phyloP scores from a whole-genome alignment of 2,797 vertebrate species.

The Heteromormyrus szaboi region DNA sequence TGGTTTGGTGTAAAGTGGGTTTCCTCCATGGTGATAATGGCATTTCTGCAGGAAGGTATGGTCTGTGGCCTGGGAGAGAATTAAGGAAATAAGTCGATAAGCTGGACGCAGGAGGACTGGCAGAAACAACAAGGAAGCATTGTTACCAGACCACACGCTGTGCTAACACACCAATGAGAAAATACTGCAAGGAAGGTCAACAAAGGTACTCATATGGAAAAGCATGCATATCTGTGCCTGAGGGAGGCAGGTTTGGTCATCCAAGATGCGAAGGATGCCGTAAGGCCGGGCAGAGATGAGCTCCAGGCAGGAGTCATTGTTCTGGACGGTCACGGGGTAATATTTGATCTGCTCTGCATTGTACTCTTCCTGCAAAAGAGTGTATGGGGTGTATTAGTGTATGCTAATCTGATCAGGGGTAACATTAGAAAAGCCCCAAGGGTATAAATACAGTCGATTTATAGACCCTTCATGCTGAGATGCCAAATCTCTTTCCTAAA shows the following conservation, averaged over 20 bases:
- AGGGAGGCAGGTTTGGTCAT: slow-evolving; percentile 78
- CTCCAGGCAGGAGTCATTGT: slow-evolving; percentile 68
- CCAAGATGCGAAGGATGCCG: slow-evolving; percentile 77
- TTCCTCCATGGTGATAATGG: slow-evolving; percentile 81
- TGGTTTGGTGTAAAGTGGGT: slow-evolving; percentile 75
- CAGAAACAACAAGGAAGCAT: background rate
- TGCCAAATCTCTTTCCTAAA: background rate
- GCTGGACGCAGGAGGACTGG: background rate
- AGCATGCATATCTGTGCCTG: slow-evolving; percentile 59
- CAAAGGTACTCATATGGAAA: background rate
- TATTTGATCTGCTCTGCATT: slow-evolving; percentile 70
- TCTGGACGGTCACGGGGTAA: slow-evolving; percentile 60
- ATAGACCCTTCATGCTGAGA: background rate
- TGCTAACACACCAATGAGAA: background rate
- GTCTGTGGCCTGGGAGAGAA: slow-evolving; percentile 74
- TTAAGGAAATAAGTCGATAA: background rate
- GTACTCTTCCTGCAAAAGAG: slow-evolving; percentile 72
- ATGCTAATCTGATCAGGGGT: background rate
- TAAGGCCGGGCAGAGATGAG: slow-evolving; percentile 74
- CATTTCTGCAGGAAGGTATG: slow-evolving; percentile 94
- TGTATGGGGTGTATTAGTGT: background rate
- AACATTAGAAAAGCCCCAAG: background rate
- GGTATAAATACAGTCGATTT: background rate
- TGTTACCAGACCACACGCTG: background rate
- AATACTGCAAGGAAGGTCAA: background rate